These are phyloP conservation scores for Wasmannia auropunctata DNA, from an alignment of 1,140 invertebrate species.

Conservation along the genomic window DNA sequence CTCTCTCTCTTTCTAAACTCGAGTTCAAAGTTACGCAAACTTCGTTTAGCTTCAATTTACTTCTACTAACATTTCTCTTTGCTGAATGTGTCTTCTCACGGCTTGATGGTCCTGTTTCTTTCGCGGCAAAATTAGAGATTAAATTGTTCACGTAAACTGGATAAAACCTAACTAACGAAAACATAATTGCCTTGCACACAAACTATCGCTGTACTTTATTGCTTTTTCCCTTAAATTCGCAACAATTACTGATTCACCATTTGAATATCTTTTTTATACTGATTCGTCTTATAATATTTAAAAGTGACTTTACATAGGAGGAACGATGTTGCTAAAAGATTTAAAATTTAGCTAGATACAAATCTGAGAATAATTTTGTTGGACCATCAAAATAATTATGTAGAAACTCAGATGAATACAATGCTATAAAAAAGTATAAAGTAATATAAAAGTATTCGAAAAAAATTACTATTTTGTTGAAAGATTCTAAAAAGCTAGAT, in stretches of 20 bases:
- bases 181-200: constrained; percentile 36
- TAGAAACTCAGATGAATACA: too few species aligned
- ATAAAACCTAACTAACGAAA: constrained; percentile 55
- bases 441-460: too few species aligned
- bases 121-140: constrained; percentile 54
- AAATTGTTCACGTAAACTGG: constrained; percentile 44
- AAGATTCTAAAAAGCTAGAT: too few species aligned
- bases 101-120: constrained; percentile 53
- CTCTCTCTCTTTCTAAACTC: constrained; percentile 74
- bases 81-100: constrained; percentile 73
- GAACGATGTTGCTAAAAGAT: too few species aligned
- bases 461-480: too few species aligned
- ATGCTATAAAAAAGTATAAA: too few species aligned
- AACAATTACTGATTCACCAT: background rate
- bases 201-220: constrained; percentile 32
- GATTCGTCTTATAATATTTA: background rate
- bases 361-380: too few species aligned
- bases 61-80: constrained; percentile 80
- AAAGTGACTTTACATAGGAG: background rate
- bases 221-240: constrained; percentile 9
- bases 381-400: too few species aligned
- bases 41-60: constrained; percentile 80
- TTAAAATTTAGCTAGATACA: too few species aligned
- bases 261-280: background rate
- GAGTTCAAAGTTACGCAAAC: constrained; percentile 80